Base-by-base conservation (phyloP, 2,113 vertebrate species). In the Pollachius pollachius region DNA sequence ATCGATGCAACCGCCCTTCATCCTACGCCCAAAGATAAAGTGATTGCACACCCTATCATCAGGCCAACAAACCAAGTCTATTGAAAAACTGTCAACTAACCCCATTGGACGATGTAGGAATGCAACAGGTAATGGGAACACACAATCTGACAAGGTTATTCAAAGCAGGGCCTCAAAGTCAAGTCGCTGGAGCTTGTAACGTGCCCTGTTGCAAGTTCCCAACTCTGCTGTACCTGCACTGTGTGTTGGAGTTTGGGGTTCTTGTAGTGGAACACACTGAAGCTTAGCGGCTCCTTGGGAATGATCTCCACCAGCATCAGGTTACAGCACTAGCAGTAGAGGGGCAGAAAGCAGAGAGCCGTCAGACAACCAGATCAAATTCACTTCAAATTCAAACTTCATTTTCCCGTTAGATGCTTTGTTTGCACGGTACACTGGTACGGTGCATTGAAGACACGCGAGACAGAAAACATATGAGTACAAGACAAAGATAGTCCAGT, bases 251-350 rank as follows among this genome's bases (percentile, higher is more conserved):
- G 92, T 91, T 99, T 99, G 77, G 97, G 96, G 81, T 97, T 99
- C 93, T 98, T 99, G 90, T 99, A 99, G 85, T 99, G 96, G 86
- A 99, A 99, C 72, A 99, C 94, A 0, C 94, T 99, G 88, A 99
- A 99, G 84, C 97, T 98, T 75, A 98, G 92, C 0, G 96, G 96
- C 62, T 99, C 97, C 83, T 99, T 99, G 3, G 97, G 95, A 73
- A 98, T 98, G 66, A 98, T 90, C 74, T 99, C 97, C 76, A 99
- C 97, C n/a, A 99, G 92, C 97, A 99, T 99, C 80, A 99, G 92
- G 87, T 98, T 99, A 79, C 96, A 96, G 71, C 97, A 99, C 97
- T 99, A 48, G 87, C 11, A 84, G 74, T 48, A 9, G 41, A 48
- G 9, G 11, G 41, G 2, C 41, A 48, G 58, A 0, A 8, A 1